phyloP scores from a whole-genome alignment of 1,140 invertebrate genomes.

The Myzus persicae region DNA sequence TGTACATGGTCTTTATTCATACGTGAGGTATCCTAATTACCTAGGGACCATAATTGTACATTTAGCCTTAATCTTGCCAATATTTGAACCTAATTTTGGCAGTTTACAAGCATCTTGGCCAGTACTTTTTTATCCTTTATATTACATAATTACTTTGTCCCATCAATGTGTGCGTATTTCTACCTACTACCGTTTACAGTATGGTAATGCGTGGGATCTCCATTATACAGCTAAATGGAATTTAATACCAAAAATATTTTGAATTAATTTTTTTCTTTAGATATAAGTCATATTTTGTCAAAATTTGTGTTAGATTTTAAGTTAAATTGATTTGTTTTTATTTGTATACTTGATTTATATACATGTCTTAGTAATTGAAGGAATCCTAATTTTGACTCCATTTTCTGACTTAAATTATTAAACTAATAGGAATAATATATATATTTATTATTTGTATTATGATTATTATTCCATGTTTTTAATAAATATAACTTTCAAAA shows the following conservation, averaged over 20 bases:
- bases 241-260: conserved; percentile 56
- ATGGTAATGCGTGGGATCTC: not conserved
- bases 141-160: conserved; percentile 12
- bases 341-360: not conserved
- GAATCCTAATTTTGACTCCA: not conserved
- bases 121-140: not conserved
- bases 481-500: not conserved
- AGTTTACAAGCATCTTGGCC: conserved; percentile 38
- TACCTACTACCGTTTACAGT: too few relatives aligned
- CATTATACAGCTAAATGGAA: conserved; percentile 12
- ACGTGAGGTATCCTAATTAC: conserved; percentile 25
- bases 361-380: not conserved
- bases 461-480: not conserved
- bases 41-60: conserved; percentile 14
- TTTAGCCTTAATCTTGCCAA: conserved; percentile 22
- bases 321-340: not conserved
- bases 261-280: not conserved
- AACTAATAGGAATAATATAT: not conserved
- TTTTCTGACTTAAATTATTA: not conserved
- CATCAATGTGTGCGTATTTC: not conserved
- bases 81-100: not conserved
- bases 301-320: not conserved
- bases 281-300: not conserved
- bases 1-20: not conserved
- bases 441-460: not conserved